Conservation (phyloP, 2,113 vertebrate genomes). For the Benitochromis conjunctus region DNA sequence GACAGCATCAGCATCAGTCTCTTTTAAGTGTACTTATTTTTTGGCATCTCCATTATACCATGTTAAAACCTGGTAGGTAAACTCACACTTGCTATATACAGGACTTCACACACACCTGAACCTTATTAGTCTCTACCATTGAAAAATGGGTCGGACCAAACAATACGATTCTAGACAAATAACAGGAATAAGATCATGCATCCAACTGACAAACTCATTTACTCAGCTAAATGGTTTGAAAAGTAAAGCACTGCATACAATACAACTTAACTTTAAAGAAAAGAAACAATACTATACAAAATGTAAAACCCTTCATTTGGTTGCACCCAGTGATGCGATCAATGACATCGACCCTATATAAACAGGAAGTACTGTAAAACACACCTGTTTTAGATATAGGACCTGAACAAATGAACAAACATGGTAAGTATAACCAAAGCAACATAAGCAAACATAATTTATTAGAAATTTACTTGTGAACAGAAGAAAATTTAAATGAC, state of each 20-base stretch:
- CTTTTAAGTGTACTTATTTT: no score
- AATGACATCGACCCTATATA: not conserved
- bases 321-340: accelerated
- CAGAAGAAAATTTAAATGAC: not conserved
- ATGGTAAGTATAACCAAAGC: not conserved
- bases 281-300: not conserved
- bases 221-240: not conserved
- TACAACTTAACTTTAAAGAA: not conserved
- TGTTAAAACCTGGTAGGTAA: no score
- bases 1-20: no score
- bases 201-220: no score
- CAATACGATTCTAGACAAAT: not conserved
- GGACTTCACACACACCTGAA: no score
- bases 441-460: not conserved
- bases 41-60: no score
- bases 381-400: not conserved
- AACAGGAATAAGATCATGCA: not conserved
- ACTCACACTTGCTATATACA: no score
- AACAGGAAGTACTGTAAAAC: not conserved
- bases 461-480: no score
- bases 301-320: accelerated
- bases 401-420: not conserved
- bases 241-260: not conserved
- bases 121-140: no score
- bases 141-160: no score